These are phyloP conservation scores for Papilio elwesi DNA, from an alignment of 2,888 invertebrate genomes.

Conservation along the genomic window DNA sequence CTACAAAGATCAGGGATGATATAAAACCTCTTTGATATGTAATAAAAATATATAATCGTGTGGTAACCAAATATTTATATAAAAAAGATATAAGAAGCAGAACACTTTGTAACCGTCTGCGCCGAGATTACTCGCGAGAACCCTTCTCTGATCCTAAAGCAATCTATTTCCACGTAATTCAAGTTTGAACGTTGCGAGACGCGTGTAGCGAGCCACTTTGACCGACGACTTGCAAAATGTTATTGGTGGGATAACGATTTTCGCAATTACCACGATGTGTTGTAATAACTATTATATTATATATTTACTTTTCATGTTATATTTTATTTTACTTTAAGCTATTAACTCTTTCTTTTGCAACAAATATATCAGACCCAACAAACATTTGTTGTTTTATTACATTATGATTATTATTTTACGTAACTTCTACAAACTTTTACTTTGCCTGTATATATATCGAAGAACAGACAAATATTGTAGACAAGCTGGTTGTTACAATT, in stretches of 20 bases:
- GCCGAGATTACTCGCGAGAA: constrained; percentile 15
- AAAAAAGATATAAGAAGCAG: constrained; percentile 10
- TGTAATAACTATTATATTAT: neutral
- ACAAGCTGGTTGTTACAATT: too few relatives aligned
- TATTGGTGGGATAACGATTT: constrained; percentile 23
- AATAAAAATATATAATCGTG: too few relatives aligned
- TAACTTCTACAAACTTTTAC: too few relatives aligned
- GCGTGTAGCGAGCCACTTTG: constrained; percentile 25
- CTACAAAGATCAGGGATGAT: too few relatives aligned
- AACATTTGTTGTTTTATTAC: too few relatives aligned
- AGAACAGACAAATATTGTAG: too few relatives aligned
- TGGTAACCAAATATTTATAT: too few relatives aligned
- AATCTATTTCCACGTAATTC: constrained; percentile 35
- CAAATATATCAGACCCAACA: too few relatives aligned
- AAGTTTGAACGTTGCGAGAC: constrained; percentile 30
- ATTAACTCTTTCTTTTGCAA: too few relatives aligned
- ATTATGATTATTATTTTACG: too few relatives aligned
- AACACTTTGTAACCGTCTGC: constrained; percentile 24
- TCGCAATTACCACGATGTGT: neutral
- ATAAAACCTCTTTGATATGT: too few relatives aligned
- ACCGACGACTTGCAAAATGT: constrained; percentile 23
- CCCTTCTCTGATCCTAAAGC: constrained; percentile 36
- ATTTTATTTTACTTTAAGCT: neutral
- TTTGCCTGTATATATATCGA: too few relatives aligned
- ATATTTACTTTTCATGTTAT: neutral